Conservation (phyloP, 2,888 invertebrate species). For the Charanyca ferruginea region DNA sequence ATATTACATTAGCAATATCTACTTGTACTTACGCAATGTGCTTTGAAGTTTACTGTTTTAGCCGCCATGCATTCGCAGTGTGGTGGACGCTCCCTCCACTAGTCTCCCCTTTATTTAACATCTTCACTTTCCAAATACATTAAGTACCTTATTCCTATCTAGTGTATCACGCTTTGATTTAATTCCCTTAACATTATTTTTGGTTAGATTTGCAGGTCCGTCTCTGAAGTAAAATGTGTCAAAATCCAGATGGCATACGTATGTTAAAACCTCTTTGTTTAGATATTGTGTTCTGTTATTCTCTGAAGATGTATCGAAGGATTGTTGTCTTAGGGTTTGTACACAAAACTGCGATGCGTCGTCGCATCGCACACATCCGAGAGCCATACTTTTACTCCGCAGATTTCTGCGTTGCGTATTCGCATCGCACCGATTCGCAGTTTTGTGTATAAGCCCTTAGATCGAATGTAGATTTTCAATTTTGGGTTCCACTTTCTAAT, state of each 20-base stretch:
- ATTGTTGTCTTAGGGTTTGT: too few species aligned
- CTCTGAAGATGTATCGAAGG: too few species aligned
- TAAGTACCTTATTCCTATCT: conserved; percentile 23
- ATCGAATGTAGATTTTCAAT: too few species aligned
- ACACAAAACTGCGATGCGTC: too few species aligned
- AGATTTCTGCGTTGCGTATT: too few species aligned
- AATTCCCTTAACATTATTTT: conserved; percentile 51
- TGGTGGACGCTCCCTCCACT: conserved; percentile 61
- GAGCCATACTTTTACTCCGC: too few species aligned
- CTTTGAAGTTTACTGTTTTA: conserved; percentile 81
- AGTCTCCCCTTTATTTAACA: conserved; percentile 68
- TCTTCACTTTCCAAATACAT: conserved; percentile 73
- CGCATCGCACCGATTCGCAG: too few species aligned
- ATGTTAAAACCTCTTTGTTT: conserved; percentile 24
- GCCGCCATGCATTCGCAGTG: conserved; percentile 81
- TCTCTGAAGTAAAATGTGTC: conserved; percentile 43
- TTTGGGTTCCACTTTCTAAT: too few species aligned
- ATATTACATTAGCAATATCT: too few species aligned
- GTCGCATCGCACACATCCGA: too few species aligned
- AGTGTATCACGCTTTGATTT: conserved; percentile 57
- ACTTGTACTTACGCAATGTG: conserved; percentile 77
- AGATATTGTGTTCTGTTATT: too few species aligned
- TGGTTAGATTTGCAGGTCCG: conserved; percentile 42
- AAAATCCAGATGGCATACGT: conserved; percentile 56
- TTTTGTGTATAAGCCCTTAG: too few species aligned